phyloP scores from a whole-genome alignment of 2,888 invertebrate genomes.

The Brachyptera risi region DNA sequence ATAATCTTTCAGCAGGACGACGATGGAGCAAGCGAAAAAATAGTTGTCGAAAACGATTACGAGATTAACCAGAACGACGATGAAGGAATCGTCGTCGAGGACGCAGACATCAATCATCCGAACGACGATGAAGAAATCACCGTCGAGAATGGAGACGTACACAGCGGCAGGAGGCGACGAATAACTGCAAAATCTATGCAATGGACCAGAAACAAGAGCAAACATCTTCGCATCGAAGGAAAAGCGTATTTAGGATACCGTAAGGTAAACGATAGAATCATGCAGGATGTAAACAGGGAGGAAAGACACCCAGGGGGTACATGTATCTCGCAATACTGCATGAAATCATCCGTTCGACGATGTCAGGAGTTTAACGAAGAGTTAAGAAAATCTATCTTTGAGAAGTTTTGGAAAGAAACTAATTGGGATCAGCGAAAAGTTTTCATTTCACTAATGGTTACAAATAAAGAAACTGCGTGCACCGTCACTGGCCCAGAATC shows the following conservation, averaged over 20 bases:
- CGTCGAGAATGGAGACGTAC: not conserved
- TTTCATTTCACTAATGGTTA: not conserved
- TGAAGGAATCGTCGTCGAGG: not conserved
- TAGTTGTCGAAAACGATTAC: not conserved
- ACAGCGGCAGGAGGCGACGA: not conserved
- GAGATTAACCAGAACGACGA: not conserved
- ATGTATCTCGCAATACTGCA: not conserved
- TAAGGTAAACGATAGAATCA: not conserved
- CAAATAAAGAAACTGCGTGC: not conserved
- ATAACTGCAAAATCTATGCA: not conserved
- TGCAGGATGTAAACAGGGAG: not conserved
- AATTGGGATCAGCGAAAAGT: not conserved
- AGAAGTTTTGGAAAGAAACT: conserved; percentile 6
- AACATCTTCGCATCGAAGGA: not conserved
- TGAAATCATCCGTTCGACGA: not conserved
- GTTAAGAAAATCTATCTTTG: conserved; percentile 4
- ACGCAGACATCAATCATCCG: not conserved
- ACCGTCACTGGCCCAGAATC: not conserved
- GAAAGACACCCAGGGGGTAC: not conserved
- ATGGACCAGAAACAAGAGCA: not conserved
- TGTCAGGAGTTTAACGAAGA: not conserved
- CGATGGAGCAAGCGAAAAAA: too few relatives aligned
- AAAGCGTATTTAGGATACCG: not conserved
- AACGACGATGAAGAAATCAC: not conserved
- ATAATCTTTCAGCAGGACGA: too few relatives aligned